phyloP scores from a whole-genome alignment of 1,140 invertebrate genomes.

The Batillaria attramentaria region DNA sequence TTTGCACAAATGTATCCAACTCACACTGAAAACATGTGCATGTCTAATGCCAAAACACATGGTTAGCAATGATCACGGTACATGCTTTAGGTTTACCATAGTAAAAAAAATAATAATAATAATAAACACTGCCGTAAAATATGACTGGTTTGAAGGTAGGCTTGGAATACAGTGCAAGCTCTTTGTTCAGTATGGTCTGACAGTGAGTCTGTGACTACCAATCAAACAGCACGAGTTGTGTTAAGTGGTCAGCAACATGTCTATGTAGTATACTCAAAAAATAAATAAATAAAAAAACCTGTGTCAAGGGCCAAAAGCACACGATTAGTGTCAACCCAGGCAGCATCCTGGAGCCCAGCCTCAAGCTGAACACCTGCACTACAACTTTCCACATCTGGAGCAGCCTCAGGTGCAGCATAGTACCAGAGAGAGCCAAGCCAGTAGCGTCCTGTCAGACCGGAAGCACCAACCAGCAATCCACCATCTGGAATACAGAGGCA shows the following conservation, averaged over 20 bases:
- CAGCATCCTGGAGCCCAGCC: slow-evolving; percentile 65
- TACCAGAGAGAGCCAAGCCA: slow-evolving; percentile 71
- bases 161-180: too few species aligned
- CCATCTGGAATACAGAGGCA: slow-evolving; percentile 60
- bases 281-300: slow-evolving; percentile 47
- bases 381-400: slow-evolving; percentile 69
- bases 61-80: too few species aligned
- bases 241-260: neutral
- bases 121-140: too few species aligned
- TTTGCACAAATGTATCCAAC: too few species aligned
- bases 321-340: slow-evolving; percentile 56
- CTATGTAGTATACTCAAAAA: neutral
- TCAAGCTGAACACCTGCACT: slow-evolving; percentile 68
- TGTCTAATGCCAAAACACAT: too few species aligned
- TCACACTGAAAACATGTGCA: too few species aligned
- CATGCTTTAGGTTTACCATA: too few species aligned
- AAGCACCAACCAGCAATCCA: slow-evolving; percentile 66
- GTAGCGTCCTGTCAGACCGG: slow-evolving; percentile 67
- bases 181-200: too few species aligned
- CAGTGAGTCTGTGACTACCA: neutral
- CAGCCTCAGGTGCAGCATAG: slow-evolving; percentile 59
- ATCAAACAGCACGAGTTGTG: neutral
- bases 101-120: too few species aligned
- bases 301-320: slow-evolving; percentile 64
- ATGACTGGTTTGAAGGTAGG: too few species aligned